Conservation (phyloP, 2,888 invertebrate genomes). For the Pseudanteris insignis region DNA sequence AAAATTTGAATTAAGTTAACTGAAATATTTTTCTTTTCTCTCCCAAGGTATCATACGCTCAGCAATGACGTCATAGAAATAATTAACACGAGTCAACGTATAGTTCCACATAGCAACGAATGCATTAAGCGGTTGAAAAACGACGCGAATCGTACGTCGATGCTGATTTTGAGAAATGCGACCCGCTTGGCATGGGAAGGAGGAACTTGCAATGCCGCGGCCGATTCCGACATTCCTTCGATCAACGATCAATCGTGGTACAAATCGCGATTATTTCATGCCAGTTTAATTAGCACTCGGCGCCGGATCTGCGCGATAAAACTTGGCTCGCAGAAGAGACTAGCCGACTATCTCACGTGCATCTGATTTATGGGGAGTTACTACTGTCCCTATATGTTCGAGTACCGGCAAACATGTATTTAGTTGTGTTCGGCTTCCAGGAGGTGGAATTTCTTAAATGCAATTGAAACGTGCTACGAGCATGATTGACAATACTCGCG, state of each 20-base stretch:
- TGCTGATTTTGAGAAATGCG: constrained; percentile 9
- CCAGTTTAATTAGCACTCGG: constrained; percentile 66
- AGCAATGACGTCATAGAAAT: too few species aligned
- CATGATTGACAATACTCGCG: too few species aligned
- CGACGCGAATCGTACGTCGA: too few species aligned
- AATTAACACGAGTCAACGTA: too few species aligned
- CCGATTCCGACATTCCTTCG: constrained; percentile 56
- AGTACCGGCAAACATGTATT: constrained; percentile 23
- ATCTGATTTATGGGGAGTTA: constrained; percentile 66
- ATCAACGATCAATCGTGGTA: constrained; percentile 65
- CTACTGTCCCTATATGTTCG: constrained; percentile 48
- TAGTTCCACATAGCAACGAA: too few species aligned
- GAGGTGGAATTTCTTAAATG: constrained; percentile 11
- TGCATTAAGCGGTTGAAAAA: constrained; percentile 7
- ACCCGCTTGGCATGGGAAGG: too few species aligned
- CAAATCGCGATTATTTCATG: constrained; percentile 64
- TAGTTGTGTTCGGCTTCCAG: constrained; percentile 8
- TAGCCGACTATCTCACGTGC: constrained; percentile 63
- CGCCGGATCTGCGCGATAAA: constrained; percentile 64
- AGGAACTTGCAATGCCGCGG: constrained; percentile 39
- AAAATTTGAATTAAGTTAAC: too few species aligned
- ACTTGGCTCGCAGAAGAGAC: constrained; percentile 61
- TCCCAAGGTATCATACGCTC: too few species aligned
- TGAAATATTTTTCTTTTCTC: too few species aligned
- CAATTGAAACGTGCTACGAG: constrained; percentile 6